These are phyloP conservation scores for Diarsia mendica DNA, from an alignment of 2,888 invertebrate species.

Conservation along the genomic window DNA sequence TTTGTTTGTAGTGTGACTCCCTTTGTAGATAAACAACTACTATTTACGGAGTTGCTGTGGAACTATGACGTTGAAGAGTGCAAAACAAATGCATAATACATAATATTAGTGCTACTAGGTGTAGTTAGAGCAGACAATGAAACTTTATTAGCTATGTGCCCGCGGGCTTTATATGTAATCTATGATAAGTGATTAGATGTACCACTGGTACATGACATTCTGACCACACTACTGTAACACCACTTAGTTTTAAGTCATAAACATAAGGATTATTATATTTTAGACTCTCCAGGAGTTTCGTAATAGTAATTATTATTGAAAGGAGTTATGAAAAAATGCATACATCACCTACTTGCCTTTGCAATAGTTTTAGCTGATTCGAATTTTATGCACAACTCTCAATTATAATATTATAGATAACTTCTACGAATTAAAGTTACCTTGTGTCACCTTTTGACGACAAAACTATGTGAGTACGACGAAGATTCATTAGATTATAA, in stretches of 20 bases:
- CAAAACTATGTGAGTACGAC: slow-evolving; percentile 66
- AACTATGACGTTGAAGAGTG: slow-evolving; percentile 73
- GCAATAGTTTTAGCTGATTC: slow-evolving; percentile 84
- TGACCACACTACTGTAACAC: slow-evolving; percentile 85
- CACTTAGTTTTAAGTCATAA: slow-evolving; percentile 80
- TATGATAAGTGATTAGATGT: slow-evolving; percentile 74
- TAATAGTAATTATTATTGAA: slow-evolving; percentile 70
- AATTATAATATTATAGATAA: slow-evolving; percentile 74
- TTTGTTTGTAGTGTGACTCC: slow-evolving; percentile 79
- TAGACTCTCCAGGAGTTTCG: slow-evolving; percentile 75
- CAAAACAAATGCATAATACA: slow-evolving; percentile 86
- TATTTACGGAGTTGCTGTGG: slow-evolving; percentile 81
- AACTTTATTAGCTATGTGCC: slow-evolving; percentile 76
- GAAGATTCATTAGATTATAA: slow-evolving; percentile 63
- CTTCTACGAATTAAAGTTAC: slow-evolving; percentile 84
- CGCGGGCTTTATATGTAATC: slow-evolving; percentile 71
- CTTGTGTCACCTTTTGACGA: slow-evolving; percentile 77
- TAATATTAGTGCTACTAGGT: slow-evolving; percentile 85
- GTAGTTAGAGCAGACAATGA: slow-evolving; percentile 79
- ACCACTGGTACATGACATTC: slow-evolving; percentile 69
- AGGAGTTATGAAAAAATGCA: slow-evolving; percentile 76
- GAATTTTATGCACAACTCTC: slow-evolving; percentile 84
- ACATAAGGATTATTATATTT: slow-evolving; percentile 70
- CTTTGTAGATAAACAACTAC: slow-evolving; percentile 80
- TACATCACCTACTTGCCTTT: slow-evolving; percentile 89